These are phyloP conservation scores for Chouioia cunea DNA, from an alignment of 2,888 invertebrate genomes.

Conservation along the genomic window DNA sequence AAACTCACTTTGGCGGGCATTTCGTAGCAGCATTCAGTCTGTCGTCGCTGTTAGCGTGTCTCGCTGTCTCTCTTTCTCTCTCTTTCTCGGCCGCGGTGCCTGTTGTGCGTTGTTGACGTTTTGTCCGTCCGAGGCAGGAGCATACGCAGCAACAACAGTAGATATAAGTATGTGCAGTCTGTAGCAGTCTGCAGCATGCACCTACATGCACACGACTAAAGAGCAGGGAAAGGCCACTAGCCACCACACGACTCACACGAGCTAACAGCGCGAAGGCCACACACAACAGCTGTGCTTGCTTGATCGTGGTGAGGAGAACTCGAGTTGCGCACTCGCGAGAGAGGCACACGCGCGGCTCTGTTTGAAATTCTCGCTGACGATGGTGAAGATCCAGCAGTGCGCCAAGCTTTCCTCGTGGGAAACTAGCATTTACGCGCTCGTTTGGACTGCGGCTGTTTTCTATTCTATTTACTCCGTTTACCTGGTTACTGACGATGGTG, in stretches of 20 bases:
- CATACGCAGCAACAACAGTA: neutral
- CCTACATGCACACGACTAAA: neutral
- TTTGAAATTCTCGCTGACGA: constrained; percentile 20
- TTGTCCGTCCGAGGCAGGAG: neutral
- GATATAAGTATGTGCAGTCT: neutral
- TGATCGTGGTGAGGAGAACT: neutral
- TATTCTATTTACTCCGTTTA: constrained; percentile 73
- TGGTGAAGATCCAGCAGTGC: neutral
- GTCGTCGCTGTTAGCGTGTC: too few relatives aligned
- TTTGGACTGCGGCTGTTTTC: constrained; percentile 72
- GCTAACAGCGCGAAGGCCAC: neutral
- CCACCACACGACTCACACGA: neutral
- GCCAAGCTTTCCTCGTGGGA: constrained; percentile 60
- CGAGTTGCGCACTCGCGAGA: neutral
- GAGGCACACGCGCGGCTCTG: constrained; percentile 17
- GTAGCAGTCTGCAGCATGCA: neutral
- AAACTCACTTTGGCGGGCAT: constrained; percentile 50
- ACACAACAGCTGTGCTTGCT: too few relatives aligned
- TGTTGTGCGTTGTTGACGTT: neutral
- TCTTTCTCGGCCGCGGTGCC: too few relatives aligned
- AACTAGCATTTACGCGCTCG: constrained; percentile 68
- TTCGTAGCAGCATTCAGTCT: constrained; percentile 13
- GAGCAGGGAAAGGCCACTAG: neutral
- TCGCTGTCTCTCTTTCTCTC: too few relatives aligned
- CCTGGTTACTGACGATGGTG: constrained; percentile 70